Evolutionary conservation across 2,888 invertebrate species (phyloP), one percentile per base, ranked within the genome.

Genomic region (Cartodere bifasciata): DNA sequence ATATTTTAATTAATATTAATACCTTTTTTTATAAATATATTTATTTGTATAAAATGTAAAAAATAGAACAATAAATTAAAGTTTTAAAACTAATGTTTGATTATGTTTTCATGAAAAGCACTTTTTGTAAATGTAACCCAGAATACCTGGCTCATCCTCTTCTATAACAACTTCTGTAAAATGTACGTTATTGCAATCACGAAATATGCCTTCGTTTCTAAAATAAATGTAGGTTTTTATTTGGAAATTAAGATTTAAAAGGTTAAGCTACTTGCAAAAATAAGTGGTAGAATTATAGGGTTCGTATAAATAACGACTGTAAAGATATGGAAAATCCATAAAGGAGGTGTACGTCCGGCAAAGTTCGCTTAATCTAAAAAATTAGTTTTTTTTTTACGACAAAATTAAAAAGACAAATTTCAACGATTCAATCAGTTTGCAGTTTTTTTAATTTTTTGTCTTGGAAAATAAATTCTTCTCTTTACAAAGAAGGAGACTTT

Each of bases 151-250:
- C 23, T 30, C 27, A 7, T 16, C 17, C 13, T 27, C 27, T 4
- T 27, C 27, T 6, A 35, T 15, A 16, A 31, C 11, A 4, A 16
- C 28, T 27, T 35, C 31, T 23, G 17, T 11, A 11, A 23, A 26
- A 6, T 14, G n/a, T 7, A 35, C 20, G 12, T 35, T 35, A 10
- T 24, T 4, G 13, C 51, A 51, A 24, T 49, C 49, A 10, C 51
- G 37, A 34, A 49, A 51, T 25, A 51, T 36, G 15, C 51, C 51
- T 11, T 41, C 36, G 29, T 45, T 42, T 22, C 49, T 50, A 29
- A 23, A 43, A 45, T 31, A 28, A 10, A 20, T 16, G 12, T 23
- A 21, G 27, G 25, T 16, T 16, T 21, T 7, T 11, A 16, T 12
- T 35, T 7, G n/a, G 31, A 23, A 7, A 13, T 29, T n/a, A n/a